These are phyloP conservation scores for Condylura cristata DNA, from an alignment of 2,113 vertebrate species.

Conservation along the genomic window DNA sequence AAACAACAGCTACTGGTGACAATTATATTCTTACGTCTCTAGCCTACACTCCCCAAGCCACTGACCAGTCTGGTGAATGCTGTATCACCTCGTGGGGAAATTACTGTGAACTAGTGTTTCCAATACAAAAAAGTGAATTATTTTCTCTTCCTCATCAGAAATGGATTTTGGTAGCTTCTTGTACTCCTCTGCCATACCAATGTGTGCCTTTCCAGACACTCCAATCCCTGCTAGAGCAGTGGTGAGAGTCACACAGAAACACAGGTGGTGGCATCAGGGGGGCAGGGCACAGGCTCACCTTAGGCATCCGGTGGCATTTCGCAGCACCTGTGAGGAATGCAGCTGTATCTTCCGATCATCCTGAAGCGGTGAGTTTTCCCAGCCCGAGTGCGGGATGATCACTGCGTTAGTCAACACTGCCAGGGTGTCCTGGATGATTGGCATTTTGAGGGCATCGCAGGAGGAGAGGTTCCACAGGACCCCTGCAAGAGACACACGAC, in stretches of 20 bases:
- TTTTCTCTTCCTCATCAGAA: background rate
- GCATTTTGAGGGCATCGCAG: slow-evolving; percentile 99
- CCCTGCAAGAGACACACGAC: slow-evolving; percentile 84
- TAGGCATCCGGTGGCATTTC: slow-evolving; percentile 99
- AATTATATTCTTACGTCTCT: background rate
- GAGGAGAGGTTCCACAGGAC: slow-evolving; percentile 99
- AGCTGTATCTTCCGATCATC: slow-evolving; percentile 97
- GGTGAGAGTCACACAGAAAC: fast-evolving
- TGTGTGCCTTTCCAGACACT: background rate
- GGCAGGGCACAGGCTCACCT: slow-evolving; percentile 86
- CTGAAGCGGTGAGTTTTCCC: slow-evolving; percentile 97
- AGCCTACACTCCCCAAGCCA: background rate
- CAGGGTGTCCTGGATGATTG: slow-evolving; percentile 99
- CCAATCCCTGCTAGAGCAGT: background rate
- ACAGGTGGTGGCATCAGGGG: fast-evolving
- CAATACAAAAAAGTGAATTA: background rate
- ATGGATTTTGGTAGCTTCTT: background rate
- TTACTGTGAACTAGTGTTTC: background rate
- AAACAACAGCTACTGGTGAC: background rate
- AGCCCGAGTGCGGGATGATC: slow-evolving; percentile 97
- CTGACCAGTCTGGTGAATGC: too few relatives aligned
- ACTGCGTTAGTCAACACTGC: slow-evolving; percentile 97
- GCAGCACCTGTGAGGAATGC: slow-evolving; percentile 98
- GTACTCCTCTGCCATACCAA: background rate
- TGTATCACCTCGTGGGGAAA: too few relatives aligned